Evolutionary conservation across 1,140 invertebrate genomes (phyloP).

Genomic region (Trachelipus rathkii): DNA sequence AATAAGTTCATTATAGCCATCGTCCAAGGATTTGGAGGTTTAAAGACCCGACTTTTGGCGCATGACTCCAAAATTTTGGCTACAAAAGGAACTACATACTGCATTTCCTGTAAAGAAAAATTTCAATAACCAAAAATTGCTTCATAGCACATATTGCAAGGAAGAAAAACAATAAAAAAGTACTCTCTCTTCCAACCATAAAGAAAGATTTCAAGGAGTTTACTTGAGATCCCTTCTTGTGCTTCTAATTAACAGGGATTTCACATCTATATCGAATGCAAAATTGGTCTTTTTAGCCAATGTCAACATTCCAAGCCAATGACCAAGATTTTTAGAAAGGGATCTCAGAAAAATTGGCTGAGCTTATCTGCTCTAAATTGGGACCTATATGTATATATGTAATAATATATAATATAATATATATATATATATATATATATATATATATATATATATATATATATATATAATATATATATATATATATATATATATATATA

Average conservation of each 20-base stretch:
- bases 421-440: conserved; percentile 24
- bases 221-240: conserved; percentile 52
- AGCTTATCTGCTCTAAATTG: conserved; percentile 94
- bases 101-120: conserved; percentile 80
- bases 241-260: conserved; percentile 90
- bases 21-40: conserved; percentile 97
- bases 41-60: conserved; percentile 81
- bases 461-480: no score
- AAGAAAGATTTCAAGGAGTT: conserved; percentile 61
- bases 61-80: conserved; percentile 98
- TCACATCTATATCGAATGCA: conserved; percentile 88
- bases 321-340: conserved; percentile 94
- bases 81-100: conserved; percentile 98
- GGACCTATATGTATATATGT: no score
- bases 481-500: no score
- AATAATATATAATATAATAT: no score
- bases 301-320: conserved; percentile 97
- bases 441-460: no score
- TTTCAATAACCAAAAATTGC: no score
- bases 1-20: conserved; percentile 95
- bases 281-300: conserved; percentile 90
- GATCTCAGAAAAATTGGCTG: conserved; percentile 98
- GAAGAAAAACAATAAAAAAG: no score
- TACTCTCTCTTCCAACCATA: no score
- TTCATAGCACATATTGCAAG: no score